These are phyloP conservation scores for Tragelaphus eurycerus DNA, from an alignment of 2,797 vertebrate species.

Conservation along the genomic window DNA sequence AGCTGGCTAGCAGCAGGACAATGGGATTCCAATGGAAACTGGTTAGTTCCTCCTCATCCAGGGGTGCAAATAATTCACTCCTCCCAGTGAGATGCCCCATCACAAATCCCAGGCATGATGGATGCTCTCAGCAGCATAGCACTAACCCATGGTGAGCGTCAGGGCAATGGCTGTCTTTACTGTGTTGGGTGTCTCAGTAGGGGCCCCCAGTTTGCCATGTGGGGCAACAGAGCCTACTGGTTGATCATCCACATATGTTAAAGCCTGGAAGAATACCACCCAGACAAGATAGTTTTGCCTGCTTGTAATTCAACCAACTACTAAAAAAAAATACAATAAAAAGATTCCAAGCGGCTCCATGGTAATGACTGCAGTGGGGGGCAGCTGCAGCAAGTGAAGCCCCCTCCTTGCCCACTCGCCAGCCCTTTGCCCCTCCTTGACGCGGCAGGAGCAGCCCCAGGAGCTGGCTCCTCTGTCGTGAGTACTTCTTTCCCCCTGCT, in stretches of 20 bases:
- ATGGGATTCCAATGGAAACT: not conserved
- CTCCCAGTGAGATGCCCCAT: not conserved
- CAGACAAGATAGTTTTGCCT: not conserved
- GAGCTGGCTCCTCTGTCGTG: not conserved
- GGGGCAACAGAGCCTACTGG: not conserved
- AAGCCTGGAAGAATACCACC: not conserved
- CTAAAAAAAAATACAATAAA: not conserved
- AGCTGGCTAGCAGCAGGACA: not conserved
- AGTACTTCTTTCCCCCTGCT: not conserved
- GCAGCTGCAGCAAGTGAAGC: not conserved
- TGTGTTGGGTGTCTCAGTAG: not conserved
- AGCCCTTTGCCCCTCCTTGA: not conserved
- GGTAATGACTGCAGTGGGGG: accelerated
- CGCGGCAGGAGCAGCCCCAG: not conserved
- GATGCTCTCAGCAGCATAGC: not conserved
- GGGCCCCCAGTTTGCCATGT: not conserved
- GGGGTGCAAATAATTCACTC: not conserved
- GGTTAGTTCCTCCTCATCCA: not conserved
- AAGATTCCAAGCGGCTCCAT: not conserved
- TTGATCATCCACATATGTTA: not conserved
- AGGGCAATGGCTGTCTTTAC: not conserved
- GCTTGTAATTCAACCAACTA: not conserved
- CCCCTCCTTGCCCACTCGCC: not conserved
- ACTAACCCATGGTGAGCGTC: not conserved
- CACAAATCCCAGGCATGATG: not conserved